Evolutionary conservation across 2,797 vertebrate genomes (phyloP).

Genomic region (Acanthurus lineatus): DNA sequence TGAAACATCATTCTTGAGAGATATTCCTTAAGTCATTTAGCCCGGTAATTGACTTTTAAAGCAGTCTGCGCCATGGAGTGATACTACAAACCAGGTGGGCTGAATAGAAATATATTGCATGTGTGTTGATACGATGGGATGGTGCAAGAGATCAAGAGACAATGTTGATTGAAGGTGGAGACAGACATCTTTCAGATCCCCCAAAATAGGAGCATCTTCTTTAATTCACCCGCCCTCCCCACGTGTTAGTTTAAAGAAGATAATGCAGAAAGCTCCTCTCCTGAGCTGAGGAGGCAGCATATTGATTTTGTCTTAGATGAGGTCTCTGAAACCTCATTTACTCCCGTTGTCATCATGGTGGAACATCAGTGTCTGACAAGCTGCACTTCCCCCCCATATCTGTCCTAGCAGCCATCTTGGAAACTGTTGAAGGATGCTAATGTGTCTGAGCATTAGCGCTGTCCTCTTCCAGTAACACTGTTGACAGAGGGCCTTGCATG

Average conservation of each 20-base stretch:
- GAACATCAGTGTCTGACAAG: constrained; percentile 86
- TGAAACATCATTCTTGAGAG: constrained; percentile 87
- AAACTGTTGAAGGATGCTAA: constrained; percentile 83
- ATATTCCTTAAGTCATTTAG: constrained; percentile 85
- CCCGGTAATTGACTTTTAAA: constrained; percentile 87
- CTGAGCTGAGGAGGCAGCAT: constrained; percentile 82
- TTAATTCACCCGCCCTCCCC: constrained; percentile 38
- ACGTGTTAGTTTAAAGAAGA: constrained; percentile 70
- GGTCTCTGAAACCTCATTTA: constrained; percentile 89
- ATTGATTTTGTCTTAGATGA: constrained; percentile 88
- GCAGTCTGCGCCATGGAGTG: constrained; percentile 83
- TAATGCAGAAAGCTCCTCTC: constrained; percentile 79
- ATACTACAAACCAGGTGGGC: constrained; percentile 85
- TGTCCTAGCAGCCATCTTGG: constrained; percentile 79
- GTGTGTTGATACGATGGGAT: constrained; percentile 63
- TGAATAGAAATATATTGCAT: constrained; percentile 79
- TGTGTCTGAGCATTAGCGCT: constrained; percentile 76
- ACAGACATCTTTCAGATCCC: constrained; percentile 78
- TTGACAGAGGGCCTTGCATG: constrained; percentile 82
- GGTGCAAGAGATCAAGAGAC: constrained; percentile 65
- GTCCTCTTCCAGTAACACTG: constrained; percentile 77
- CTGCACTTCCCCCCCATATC: constrained; percentile 67
- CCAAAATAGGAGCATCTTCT: constrained; percentile 63
- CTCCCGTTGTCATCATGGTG: constrained; percentile 84
- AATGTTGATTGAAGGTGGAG: constrained; percentile 79